Percentiles rank a stretch among this genome's conserved stretches.
These are phyloP conservation scores for Drosophila repletoides DNA, from an alignment of 1,140 invertebrate genomes.

Conservation along the genomic window DNA sequence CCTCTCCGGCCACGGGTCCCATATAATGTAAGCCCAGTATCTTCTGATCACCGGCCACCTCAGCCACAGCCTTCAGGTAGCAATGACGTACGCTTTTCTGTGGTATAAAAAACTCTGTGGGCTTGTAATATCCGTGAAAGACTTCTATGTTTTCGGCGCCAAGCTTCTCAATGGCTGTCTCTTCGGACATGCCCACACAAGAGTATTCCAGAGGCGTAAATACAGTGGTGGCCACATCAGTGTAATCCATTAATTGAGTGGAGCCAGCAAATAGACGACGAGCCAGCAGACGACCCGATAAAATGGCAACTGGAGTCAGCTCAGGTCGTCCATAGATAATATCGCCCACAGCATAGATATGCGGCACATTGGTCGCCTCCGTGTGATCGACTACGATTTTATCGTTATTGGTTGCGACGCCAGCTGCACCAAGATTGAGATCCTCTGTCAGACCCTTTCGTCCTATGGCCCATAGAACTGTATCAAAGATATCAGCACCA, in stretches of 20 bases:
- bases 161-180: conserved; percentile 87
- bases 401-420: conserved; percentile 84
- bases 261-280: conserved; percentile 87
- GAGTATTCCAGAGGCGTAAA: conserved; percentile 99
- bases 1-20: conserved; percentile 97
- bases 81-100: conserved; percentile 90
- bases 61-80: conserved; percentile 90
- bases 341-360: conserved; percentile 98
- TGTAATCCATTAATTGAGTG: conserved; percentile 91
- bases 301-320: conserved; percentile 97
- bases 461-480: conserved; percentile 93
- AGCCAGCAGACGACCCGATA: conserved; percentile 94
- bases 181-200: conserved; percentile 96
- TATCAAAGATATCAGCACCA: conserved; percentile 89
- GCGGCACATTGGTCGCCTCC: conserved; percentile 93
- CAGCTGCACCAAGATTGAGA: conserved; percentile 87
- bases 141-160: conserved; percentile 90
- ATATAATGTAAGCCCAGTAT: conserved; percentile 97
- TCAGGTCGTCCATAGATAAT: conserved; percentile 94
- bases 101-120: conserved; percentile 97
- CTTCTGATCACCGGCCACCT: conserved; percentile 87
- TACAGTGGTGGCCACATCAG: conserved; percentile 97
- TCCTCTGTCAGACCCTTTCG: conserved; percentile 88
- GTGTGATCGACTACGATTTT: conserved; percentile 87
- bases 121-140: conserved; percentile 96